Conservation (phyloP, 2,888 invertebrate genomes). For the Phyto melanocephala region DNA sequence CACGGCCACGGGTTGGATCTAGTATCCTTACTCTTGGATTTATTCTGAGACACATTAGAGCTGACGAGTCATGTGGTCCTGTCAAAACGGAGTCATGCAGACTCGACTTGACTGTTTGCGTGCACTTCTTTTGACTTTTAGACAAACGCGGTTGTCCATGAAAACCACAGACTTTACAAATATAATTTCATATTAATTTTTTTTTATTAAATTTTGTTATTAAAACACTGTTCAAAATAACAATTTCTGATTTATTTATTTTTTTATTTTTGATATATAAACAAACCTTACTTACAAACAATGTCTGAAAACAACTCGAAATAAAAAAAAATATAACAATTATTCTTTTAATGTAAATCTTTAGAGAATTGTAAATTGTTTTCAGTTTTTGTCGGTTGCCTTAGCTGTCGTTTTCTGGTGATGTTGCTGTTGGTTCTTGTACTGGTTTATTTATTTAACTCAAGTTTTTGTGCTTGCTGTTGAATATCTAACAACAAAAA, state of each 20-base stretch:
- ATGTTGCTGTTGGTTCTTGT: conserved; percentile 4
- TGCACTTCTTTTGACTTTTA: no score
- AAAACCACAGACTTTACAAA: no score
- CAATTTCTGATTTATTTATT: background rate
- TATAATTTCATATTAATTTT: no score
- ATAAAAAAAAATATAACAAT: conserved; percentile 41
- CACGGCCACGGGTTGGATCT: no score
- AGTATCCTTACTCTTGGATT: no score
- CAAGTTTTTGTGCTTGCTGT: conserved; percentile 35
- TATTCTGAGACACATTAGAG: no score
- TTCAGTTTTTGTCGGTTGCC: background rate
- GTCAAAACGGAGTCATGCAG: no score
- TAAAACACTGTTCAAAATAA: background rate
- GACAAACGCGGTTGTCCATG: no score
- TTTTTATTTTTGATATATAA: background rate
- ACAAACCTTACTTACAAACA: conserved; percentile 10
- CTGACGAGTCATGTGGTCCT: no score
- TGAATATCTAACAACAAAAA: background rate
- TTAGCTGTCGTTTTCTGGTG: background rate
- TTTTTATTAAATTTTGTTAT: no score
- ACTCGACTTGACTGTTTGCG: no score
- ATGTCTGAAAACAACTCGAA: background rate
- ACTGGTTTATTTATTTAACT: conserved; percentile 50
- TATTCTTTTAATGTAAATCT: conserved; percentile 50
- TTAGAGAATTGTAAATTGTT: conserved; percentile 21